A percentile compares a stretch with the other conserved stretches of the same genome.
phyloP scores from a whole-genome alignment of 2,888 invertebrate genomes.

The Branchinecta sandiegonensis region DNA sequence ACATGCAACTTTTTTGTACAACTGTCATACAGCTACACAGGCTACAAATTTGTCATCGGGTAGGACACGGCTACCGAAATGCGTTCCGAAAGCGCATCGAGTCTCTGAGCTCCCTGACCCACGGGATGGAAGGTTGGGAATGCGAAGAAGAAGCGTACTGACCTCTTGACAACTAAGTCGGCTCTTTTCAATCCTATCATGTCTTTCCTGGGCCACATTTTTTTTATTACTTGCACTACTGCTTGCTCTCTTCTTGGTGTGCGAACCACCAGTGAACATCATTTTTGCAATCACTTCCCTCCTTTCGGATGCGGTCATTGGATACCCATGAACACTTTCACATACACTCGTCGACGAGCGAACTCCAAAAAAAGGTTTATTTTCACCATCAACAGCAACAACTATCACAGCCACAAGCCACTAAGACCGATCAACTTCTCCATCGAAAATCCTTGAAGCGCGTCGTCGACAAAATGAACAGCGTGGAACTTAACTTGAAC shows the following conservation, averaged over 20 bases:
- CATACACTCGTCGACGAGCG: too few species aligned
- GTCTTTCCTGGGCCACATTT: constrained; percentile 22
- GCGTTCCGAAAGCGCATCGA: too few species aligned
- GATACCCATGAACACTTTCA: too few species aligned
- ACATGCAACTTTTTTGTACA: too few species aligned
- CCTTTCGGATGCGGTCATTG: too few species aligned
- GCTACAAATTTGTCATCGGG: too few species aligned
- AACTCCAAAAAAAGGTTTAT: background rate
- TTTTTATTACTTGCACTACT: constrained; percentile 23
- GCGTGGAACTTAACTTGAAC: constrained; percentile 1
- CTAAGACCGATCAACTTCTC: background rate
- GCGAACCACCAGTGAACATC: constrained; percentile 55
- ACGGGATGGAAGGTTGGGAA: too few species aligned
- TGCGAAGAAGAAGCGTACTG: background rate
- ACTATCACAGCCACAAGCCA: background rate
- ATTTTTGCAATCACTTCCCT: constrained; percentile 36
- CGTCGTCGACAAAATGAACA: constrained; percentile 8
- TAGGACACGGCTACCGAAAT: too few species aligned
- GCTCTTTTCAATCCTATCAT: constrained; percentile 20
- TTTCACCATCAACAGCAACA: constrained; percentile 7
- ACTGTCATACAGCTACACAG: too few species aligned
- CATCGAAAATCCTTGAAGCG: background rate
- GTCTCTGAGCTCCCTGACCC: too few species aligned
- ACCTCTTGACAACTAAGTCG: constrained; percentile 24
- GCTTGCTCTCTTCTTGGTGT: constrained; percentile 42